Base-by-base conservation (phyloP, 1,140 invertebrate genomes). In the Frieseomelitta varia region DNA sequence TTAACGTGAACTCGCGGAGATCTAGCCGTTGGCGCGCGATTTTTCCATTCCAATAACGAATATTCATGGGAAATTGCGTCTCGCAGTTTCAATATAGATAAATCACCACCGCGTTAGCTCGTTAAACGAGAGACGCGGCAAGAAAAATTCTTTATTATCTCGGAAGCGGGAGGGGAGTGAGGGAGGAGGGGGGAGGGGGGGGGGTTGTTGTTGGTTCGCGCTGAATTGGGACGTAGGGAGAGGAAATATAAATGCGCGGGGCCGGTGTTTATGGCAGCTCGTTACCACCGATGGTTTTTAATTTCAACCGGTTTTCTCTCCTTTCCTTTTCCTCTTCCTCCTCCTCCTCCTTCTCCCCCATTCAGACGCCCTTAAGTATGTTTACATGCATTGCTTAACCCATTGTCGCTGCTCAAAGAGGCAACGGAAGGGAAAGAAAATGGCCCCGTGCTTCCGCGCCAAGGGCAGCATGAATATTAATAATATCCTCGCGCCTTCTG, bases 261-360 rank as follows among this genome's bases (percentile, higher is more conserved):
- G 30, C 21, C 63, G 24, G 30, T 72, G 77, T 34, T 84, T 30
- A 39, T 51, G 69, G 79, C 78, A 79, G 71, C 77, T 74, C 78
- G 77, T 79, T 79, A 79, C 72, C 77, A 67, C 30, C 83, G 78
- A 74, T 65, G 77, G 27, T 85, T 85, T 81, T 81, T 85, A 68
- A 81, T 85, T 81, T 76, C 61, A 56, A 30, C 51, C 34, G 2
- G 19, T 27, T 39, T 58, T 78, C 27, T 51, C 53, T 51, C 21
- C 34, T 15, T 12, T 39, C 15, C n/a, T 21, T 17, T 24, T 51
- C 68, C 47, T 1, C n/a, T 24, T 19, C 19, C 2, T 4, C 27
- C n/a, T 17, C 14, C 39, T 24, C 58, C n/a, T n/a, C 58, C 8
- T 21, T 56, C 55, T 27, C 4, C 15, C 15, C 30, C 34, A n/a